Evolutionary conservation across 2,888 invertebrate genomes (phyloP).

Genomic region (Aleiodes alternator): DNA sequence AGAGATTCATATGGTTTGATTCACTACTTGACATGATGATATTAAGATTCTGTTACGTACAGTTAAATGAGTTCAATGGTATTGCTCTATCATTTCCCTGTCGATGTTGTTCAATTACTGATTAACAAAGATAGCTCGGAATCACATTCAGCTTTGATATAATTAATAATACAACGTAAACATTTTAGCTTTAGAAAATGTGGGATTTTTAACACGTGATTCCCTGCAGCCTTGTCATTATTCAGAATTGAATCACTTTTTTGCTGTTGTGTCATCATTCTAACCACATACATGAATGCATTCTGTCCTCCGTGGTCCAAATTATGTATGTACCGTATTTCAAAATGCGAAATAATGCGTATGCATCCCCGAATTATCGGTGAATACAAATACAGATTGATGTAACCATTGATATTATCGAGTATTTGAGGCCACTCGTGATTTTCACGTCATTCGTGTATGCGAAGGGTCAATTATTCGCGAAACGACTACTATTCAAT

Average conservation of each 20-base stretch:
- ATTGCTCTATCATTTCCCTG: too few species aligned
- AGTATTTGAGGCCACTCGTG: not conserved
- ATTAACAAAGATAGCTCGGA: too few species aligned
- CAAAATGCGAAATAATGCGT: conserved; percentile 5
- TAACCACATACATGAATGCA: not conserved
- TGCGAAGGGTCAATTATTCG: not conserved
- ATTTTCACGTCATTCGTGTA: not conserved
- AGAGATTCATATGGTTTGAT: too few species aligned
- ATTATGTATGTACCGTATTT: conserved; percentile 11
- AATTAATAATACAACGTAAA: too few species aligned
- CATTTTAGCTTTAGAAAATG: too few species aligned
- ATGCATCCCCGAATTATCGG: conserved; percentile 8
- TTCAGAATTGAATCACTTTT: not conserved
- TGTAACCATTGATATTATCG: conserved; percentile 18
- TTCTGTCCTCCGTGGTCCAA: not conserved
- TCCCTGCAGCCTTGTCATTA: too few species aligned
- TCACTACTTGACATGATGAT: too few species aligned
- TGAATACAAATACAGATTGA: conserved; percentile 8
- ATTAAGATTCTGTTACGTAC: too few species aligned
- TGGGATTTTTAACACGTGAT: too few species aligned
- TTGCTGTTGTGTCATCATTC: not conserved
- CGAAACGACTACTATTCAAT: not conserved
- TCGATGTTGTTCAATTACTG: too few species aligned
- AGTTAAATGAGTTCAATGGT: too few species aligned
- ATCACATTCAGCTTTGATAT: too few species aligned